Evolutionary conservation across 2,888 invertebrate genomes (phyloP), one percentile per base, ranked within the genome.

Genomic region (Ectemnius cavifrons): DNA sequence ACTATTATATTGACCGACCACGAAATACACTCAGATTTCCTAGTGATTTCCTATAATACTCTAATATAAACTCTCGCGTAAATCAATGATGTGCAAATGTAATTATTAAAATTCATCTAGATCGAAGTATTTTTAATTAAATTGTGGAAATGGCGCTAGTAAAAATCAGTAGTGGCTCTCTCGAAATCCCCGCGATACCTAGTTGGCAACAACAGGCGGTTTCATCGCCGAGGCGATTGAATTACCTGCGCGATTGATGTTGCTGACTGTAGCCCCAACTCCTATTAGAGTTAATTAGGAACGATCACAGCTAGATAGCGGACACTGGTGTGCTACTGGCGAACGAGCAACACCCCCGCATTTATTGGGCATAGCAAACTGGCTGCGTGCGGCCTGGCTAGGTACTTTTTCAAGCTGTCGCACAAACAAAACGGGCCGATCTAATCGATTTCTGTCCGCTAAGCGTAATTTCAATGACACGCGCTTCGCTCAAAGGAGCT

Each of bases 251-350:
- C 16, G 49, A 60, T 20, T n/a, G 57, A 56, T 47, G 45, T 16
- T 16, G 14, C 13, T 11, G 13, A 3, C 20, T 4, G 18, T 60
- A 45, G n/a, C 52, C n/a, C 52, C 37, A 27, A 57, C 57, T 63
- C 16, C 45, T 52, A 59, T 77, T 71, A 49, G 60, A 62, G 28
- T 61, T 59, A 68, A 72, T 63, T 47, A 16, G 46, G 37, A 8
- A 18, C 27, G 49, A 67, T 66, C 23, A n/a, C 47, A 20, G 28
- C 14, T 20, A 37, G 61, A 61, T 49, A 59, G 52, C 65, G 56
- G 47, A 4, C 45, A 23, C 37, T 4, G 18, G 20, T 2, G 37
- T 23, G 37, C 37, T 11, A 37, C 8, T 11, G 11, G 8, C 8
- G 8, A 23, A 37, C 59, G 23, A 5, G 11, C 56, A 28, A 66